Conservation (phyloP, 2,113 vertebrate species). For the Phylloscopus trochilus region DNA sequence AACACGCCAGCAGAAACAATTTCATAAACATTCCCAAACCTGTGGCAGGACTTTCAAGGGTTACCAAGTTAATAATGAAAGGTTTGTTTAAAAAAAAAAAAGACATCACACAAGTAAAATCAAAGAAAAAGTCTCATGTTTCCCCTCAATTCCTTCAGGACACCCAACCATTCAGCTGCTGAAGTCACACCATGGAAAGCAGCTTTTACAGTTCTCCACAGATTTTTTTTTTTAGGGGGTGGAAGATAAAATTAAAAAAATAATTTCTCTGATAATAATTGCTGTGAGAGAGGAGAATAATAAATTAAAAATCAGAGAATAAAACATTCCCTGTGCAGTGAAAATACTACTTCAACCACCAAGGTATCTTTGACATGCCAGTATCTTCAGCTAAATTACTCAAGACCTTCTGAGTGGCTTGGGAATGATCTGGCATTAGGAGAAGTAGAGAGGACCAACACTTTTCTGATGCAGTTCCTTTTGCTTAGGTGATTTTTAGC, state of each 20-base stretch:
- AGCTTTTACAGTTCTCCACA: neutral
- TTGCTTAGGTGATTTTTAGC: neutral
- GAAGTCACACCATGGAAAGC: neutral
- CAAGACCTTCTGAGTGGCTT: neutral
- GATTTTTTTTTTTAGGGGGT: rapidly evolving
- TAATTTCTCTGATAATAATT: rapidly evolving
- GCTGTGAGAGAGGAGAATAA: neutral
- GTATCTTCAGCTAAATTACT: neutral
- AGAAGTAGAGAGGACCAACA: rapidly evolving
- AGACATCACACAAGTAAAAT: neutral
- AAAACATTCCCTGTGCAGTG: neutral
- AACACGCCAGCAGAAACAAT: neutral
- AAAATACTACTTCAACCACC: neutral
- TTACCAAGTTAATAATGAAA: neutral
- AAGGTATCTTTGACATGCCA: neutral
- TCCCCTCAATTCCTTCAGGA: neutral
- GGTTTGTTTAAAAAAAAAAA: neutral
- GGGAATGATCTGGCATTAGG: neutral
- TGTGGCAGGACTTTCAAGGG: neutral
- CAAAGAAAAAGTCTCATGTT: neutral
- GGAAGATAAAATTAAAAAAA: neutral
- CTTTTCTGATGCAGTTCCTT: neutral
- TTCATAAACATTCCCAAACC: neutral
- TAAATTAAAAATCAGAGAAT: neutral
- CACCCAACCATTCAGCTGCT: neutral